Conservation (phyloP, 2,797 vertebrate genomes). For the Meda fulgida region DNA sequence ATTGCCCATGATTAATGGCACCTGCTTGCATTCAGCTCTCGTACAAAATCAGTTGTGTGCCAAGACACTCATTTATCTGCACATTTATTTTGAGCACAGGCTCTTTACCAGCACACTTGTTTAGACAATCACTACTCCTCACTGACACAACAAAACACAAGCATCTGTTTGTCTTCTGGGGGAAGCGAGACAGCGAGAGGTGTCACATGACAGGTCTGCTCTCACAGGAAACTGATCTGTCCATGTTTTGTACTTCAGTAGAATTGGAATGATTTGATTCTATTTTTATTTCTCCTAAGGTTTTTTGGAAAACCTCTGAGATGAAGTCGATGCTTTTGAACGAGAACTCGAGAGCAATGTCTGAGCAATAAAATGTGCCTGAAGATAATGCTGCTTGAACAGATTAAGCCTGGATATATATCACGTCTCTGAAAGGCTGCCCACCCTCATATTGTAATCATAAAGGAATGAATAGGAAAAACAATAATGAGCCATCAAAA, state of each 20-base stretch:
- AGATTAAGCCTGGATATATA: neutral
- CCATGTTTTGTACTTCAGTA: neutral
- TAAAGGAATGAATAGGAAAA: neutral
- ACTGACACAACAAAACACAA: constrained; percentile 34
- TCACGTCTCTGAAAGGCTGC: neutral
- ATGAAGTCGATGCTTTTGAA: neutral
- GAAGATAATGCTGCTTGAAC: neutral
- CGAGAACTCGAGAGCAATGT: neutral
- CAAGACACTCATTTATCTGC: neutral
- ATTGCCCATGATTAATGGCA: neutral
- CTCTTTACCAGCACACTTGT: constrained; percentile 25
- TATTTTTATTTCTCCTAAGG: neutral
- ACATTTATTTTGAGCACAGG: constrained; percentile 34
- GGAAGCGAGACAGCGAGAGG: neutral
- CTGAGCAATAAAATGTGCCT: neutral
- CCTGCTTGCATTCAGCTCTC: neutral
- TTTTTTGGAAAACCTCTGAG: neutral
- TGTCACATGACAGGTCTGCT: constrained; percentile 31
- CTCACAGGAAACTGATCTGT: neutral
- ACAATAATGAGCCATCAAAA: neutral
- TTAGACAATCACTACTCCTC: constrained; percentile 35
- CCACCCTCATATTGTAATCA: neutral
- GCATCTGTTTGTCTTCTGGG: constrained; percentile 52
- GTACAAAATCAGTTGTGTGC: neutral
- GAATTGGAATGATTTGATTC: neutral